Base-by-base conservation (phyloP, 2,797 vertebrate genomes). In the Crocodylus rhombifer region DNA sequence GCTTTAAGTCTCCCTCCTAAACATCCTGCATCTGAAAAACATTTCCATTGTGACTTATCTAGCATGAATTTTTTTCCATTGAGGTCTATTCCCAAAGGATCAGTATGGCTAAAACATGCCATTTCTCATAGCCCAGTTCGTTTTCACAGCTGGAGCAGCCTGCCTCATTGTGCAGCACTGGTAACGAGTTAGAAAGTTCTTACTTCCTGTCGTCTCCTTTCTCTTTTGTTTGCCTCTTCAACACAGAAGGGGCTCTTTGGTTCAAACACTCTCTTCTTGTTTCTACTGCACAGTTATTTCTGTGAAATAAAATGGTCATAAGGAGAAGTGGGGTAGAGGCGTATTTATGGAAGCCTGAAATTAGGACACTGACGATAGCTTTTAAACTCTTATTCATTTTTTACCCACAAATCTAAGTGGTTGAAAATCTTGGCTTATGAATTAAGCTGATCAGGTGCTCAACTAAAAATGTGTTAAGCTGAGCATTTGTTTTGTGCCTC, bases 261-360 rank as follows among this genome's bases (percentile, higher is more conserved):
- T 55, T 14, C 23, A n/a, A 23, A 75, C 20, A 2, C 69, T 82
- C 21, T 78, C 2, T 0, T 28, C 89, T 77, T 87, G 21, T 58
- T 86, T 89, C 84, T 77, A 64, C 21, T 55, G 17, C 4, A 2
- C 2, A 1, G 77, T 84, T 82, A 67, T 25, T 85, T 25, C 21
- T 84, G 17, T 85, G 42, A 93, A 94, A 91, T 4, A 63, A 11
- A 79, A 69, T 62, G 71, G 23, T 82, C 55, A 88, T 26, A 20
- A 1, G n/a, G 75, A 55, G 88, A 74, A 71, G 16, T 4, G 84
- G 84, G 85, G 83, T 71, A 9, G 51, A 85, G 13, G 64, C 36
- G 21, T 33, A 82, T 77, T 64, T 51, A 83, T 25, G 88, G 92
- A 93, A 90, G 15, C 51, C 63, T 61, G 75, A 88, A 88, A 75